Evolutionary conservation across 2,888 invertebrate genomes (phyloP).

Genomic region (Amphipoea lucens): DNA sequence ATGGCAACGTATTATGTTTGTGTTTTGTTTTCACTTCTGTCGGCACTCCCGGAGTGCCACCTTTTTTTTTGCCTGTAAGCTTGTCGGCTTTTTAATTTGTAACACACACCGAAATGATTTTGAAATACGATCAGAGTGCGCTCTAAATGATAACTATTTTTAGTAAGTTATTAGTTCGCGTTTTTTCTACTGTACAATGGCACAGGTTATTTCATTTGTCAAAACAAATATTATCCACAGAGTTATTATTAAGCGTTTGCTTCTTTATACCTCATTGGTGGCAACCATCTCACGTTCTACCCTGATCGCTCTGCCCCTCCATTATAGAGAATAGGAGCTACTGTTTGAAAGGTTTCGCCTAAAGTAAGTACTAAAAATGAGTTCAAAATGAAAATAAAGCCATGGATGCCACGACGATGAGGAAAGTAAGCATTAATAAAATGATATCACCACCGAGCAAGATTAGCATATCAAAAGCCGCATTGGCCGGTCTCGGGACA

Average conservation of each 20-base stretch:
- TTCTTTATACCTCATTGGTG: neutral
- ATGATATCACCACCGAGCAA: slow-evolving; percentile 19
- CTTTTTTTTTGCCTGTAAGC: neutral
- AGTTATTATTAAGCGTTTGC: neutral
- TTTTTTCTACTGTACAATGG: neutral
- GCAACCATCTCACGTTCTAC: neutral
- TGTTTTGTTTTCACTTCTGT: too few species aligned
- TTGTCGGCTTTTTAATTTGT: neutral
- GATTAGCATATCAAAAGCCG: slow-evolving; percentile 65
- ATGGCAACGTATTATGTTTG: too few species aligned
- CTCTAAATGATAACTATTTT: neutral
- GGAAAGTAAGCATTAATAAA: slow-evolving; percentile 17
- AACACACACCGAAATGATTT: neutral
- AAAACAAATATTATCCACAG: neutral
- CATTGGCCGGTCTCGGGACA: slow-evolving; percentile 39
- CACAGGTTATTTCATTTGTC: neutral
- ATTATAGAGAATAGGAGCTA: neutral
- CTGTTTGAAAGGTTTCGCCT: neutral
- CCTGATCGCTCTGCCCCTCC: neutral
- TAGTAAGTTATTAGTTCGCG: neutral
- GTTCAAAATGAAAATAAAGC: neutral
- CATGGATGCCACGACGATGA: neutral
- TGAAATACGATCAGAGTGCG: neutral
- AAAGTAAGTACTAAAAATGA: neutral
- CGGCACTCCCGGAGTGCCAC: too few species aligned